Evolutionary conservation across 2,888 invertebrate species (phyloP).

Genomic region (Uropetala carovei): DNA sequence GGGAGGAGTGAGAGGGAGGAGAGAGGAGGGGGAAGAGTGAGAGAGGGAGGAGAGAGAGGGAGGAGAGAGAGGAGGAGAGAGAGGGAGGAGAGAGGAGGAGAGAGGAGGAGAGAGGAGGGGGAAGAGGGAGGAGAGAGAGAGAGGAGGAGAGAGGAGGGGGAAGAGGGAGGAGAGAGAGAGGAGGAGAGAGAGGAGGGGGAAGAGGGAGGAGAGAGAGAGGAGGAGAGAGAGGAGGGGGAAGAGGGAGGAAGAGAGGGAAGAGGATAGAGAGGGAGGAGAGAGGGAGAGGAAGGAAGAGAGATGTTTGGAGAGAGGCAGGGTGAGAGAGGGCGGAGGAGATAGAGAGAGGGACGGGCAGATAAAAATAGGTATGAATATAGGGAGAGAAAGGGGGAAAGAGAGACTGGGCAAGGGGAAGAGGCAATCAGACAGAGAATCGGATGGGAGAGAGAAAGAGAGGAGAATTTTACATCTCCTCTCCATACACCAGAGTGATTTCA

Average conservation of each 20-base stretch:
- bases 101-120: not conserved
- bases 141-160: not conserved
- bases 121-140: not conserved
- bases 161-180: not conserved
- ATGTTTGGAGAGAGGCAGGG: not conserved
- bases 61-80: not conserved
- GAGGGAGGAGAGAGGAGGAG: not conserved
- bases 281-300: too few species aligned
- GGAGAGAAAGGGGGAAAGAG: not conserved
- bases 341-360: not conserved
- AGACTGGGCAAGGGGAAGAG: not conserved
- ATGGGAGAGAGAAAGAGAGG: not conserved
- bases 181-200: not conserved
- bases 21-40: not conserved
- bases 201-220: not conserved
- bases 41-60: not conserved
- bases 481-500: slow-evolving; percentile 34
- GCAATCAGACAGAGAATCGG: not conserved
- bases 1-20: not conserved
- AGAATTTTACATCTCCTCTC: slow-evolving; percentile 10
- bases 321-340: not conserved
- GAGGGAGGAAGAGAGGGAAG: too few species aligned
- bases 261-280: too few species aligned
- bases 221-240: too few species aligned
- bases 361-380: not conserved